Evolutionary conservation across 2,888 invertebrate species (phyloP), one percentile per base, ranked within the genome.

Genomic region (Drosophila anceps): DNA sequence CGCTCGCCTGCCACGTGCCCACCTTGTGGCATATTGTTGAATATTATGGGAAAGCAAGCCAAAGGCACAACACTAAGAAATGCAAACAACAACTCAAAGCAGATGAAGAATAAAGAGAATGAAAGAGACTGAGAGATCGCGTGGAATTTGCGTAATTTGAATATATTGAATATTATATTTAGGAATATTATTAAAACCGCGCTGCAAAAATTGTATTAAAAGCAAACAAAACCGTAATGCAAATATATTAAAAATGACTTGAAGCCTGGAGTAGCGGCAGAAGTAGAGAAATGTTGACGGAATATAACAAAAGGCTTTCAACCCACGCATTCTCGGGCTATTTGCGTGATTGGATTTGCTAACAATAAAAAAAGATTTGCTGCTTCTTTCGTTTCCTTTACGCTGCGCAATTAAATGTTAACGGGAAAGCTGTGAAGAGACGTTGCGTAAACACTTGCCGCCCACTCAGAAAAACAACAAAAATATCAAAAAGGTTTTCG

Each of bases 91-190:
- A 43, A 33, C 35, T 27, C 24, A 31, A 37, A 20, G 18, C 15
- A 44, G 20, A 12, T n/a, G n/a, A 24, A 18, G 2, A 37, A 6
- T 20, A 51, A 7, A 33, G 50, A 33, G 20, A 20, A 12, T 8
- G 33, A 33, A 15, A 50, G 10, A 55, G 43, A 57, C 0, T n/a
- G 50, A 48, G 59, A 63, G 71, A 72, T 73, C 44, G 55, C 51
- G 24, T 51, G 71, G 84, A 89, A 84, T 89, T 89, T 71, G 68
- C 72, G 79, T 81, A 87, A 84, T 89, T 84, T 75, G 59, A 79
- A 79, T 82, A 84, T 87, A 87, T 89, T 86, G 82, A 87, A 89
- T 87, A 81, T 89, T 68, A 77, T 73, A 78, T 75, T 87, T 43
- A 69, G 71, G 61, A 68, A 76, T 76, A 70, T 79, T 82, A 81